A percentile compares a stretch with the other conserved stretches of the same genome.
These are phyloP conservation scores for Drosophila nasuta DNA, from an alignment of 1,140 invertebrate genomes.

Conservation along the genomic window DNA sequence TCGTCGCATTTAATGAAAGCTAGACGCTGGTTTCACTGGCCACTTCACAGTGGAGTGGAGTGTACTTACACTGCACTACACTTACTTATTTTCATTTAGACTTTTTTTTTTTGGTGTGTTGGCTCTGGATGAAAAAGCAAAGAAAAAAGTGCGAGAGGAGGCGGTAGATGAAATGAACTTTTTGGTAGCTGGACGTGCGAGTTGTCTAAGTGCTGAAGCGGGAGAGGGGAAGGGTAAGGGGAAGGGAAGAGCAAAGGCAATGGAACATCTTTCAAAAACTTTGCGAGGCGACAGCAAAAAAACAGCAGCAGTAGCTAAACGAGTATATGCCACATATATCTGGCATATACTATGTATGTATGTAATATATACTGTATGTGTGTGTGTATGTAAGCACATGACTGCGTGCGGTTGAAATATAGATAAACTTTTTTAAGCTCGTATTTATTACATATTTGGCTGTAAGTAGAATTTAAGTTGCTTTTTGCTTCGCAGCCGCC, in stretches of 20 bases:
- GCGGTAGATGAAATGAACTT: constrained; percentile 62
- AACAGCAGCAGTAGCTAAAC: constrained; percentile 48
- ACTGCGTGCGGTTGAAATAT: constrained; percentile 82
- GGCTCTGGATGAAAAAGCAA: constrained; percentile 16
- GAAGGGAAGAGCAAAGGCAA: background rate
- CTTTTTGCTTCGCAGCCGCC: constrained; percentile 69
- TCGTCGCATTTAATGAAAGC: constrained; percentile 50
- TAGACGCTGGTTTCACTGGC: background rate
- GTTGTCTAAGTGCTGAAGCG: constrained; percentile 50
- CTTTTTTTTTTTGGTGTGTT: constrained; percentile 37
- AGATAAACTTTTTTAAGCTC: constrained; percentile 83
- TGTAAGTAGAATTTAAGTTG: constrained; percentile 83
- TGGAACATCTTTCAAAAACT: constrained; percentile 78
- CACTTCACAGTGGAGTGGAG: constrained; percentile 1
- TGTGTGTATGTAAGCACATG: constrained; percentile 58
- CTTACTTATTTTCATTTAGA: constrained; percentile 62
- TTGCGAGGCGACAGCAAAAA: constrained; percentile 76
- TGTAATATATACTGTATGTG: constrained; percentile 3
- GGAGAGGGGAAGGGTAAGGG: background rate
- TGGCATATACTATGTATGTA: constrained; percentile 19
- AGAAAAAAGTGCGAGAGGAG: constrained; percentile 19
- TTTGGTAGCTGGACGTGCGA: constrained; percentile 73
- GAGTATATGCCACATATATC: constrained; percentile 47
- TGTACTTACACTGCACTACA: constrained; percentile 57
- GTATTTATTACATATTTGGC: constrained; percentile 83